These are phyloP conservation scores for Maylandia zebra DNA, from an alignment of 2,113 vertebrate genomes.

Conservation along the genomic window DNA sequence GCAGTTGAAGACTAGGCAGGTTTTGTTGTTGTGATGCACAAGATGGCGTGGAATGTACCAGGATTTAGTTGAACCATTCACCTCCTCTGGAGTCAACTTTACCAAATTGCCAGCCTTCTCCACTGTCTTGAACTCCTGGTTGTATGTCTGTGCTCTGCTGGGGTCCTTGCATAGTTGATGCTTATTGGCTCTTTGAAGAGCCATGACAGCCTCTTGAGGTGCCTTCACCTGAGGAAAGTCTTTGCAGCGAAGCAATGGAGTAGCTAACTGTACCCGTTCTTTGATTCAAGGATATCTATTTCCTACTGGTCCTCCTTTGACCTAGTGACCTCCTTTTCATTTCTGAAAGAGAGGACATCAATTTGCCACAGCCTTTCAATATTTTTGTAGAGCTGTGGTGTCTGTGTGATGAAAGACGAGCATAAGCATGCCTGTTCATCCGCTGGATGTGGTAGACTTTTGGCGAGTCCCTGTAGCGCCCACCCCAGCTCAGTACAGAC, in stretches of 20 bases:
- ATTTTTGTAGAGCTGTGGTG: no score
- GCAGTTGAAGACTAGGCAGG: background rate
- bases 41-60: background rate
- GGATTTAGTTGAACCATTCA: background rate
- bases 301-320: no score
- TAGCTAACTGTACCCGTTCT: no score
- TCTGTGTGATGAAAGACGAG: no score
- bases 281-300: no score
- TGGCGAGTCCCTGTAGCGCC: fast-evolving
- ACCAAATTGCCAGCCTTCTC: background rate
- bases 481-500: background rate
- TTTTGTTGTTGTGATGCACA: background rate
- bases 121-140: background rate
- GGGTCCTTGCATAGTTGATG: background rate
- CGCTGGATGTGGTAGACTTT: background rate
- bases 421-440: background rate
- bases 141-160: background rate
- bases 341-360: no score
- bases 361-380: no score
- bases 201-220: background rate
- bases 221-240: background rate
- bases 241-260: background rate
- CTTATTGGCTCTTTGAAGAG: background rate
- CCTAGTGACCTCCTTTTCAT: no score
- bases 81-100: background rate